These are phyloP conservation scores for Rhinolophus ferrumequinum DNA, from an alignment of 2,113 vertebrate genomes.

Conservation along the genomic window DNA sequence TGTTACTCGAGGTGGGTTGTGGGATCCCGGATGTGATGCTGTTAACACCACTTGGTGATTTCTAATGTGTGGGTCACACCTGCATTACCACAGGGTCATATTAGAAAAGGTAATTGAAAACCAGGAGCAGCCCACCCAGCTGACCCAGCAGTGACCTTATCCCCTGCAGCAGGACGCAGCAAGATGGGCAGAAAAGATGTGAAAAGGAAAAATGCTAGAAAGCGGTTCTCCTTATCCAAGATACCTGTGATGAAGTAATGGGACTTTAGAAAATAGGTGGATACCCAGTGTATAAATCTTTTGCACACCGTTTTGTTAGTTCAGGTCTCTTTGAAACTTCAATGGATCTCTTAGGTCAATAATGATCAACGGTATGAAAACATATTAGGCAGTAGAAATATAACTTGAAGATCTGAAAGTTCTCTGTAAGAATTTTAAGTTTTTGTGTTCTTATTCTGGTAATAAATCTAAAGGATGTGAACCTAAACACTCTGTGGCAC, in stretches of 20 bases:
- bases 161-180: neutral
- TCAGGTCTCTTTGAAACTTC: neutral
- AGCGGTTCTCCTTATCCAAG: neutral
- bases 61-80: accelerated
- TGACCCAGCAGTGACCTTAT: neutral
- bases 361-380: neutral
- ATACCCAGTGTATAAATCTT: neutral
- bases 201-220: neutral
- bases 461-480: neutral
- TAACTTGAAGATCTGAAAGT: neutral
- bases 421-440: neutral
- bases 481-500: neutral
- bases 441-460: neutral
- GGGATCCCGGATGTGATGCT: neutral
- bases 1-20: constrained; percentile 92
- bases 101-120: neutral
- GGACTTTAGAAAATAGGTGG: neutral
- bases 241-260: neutral
- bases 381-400: neutral
- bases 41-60: neutral
- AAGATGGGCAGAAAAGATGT: neutral
- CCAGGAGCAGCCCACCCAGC: neutral
- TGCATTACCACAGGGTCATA: neutral
- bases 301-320: neutral
- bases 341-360: neutral